These are phyloP conservation scores for Ganaspis brasiliensis DNA, from an alignment of 2,888 invertebrate genomes.

Conservation along the genomic window DNA sequence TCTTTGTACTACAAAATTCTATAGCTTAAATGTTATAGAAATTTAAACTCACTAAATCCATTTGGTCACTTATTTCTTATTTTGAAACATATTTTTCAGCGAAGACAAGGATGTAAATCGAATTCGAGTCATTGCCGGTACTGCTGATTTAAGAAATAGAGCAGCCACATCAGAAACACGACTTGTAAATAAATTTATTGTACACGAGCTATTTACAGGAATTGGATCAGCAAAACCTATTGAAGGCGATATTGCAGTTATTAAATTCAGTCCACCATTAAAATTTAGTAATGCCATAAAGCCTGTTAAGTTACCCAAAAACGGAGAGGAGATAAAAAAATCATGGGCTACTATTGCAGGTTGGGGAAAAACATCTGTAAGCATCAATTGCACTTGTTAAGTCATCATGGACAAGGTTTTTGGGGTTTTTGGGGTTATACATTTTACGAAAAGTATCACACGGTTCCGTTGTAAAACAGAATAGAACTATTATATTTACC, in stretches of 20 bases:
- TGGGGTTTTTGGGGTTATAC: no score
- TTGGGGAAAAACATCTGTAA: neutral
- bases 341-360: neutral
- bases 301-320: neutral
- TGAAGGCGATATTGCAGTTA: neutral
- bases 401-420: no score
- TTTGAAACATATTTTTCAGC: neutral
- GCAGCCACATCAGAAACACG: neutral
- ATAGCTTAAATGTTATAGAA: no score
- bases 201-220: neutral
- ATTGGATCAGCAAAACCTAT: neutral
- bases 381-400: no score
- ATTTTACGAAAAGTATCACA: no score
- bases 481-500: no score
- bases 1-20: neutral
- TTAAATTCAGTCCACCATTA: neutral
- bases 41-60: neutral
- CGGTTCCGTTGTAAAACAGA: no score
- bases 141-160: neutral
- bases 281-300: neutral
- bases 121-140: neutral
- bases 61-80: no score
- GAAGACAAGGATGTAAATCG: neutral
- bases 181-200: neutral
- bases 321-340: neutral